These are phyloP conservation scores for Nipponia nippon DNA, from an alignment of 2,113 vertebrate genomes.

Conservation along the genomic window DNA sequence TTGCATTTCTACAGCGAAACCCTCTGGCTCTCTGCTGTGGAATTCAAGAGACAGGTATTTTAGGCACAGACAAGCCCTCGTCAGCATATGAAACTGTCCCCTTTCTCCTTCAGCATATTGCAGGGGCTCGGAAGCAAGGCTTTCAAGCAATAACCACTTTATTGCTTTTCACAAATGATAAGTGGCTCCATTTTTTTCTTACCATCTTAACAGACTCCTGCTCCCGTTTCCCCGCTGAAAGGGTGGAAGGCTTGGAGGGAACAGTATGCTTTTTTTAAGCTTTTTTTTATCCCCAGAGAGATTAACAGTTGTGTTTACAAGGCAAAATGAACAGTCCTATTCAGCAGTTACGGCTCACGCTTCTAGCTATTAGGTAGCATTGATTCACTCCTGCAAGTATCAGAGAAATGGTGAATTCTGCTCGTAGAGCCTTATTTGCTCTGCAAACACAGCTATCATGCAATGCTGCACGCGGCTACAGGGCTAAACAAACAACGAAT, in stretches of 20 bases:
- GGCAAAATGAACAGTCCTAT: background rate
- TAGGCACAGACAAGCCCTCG: background rate
- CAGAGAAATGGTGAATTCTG: background rate
- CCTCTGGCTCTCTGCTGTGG: background rate
- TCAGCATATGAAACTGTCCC: fast-evolving
- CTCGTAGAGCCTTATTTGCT: background rate
- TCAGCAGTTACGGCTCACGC: background rate
- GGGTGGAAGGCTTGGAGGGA: background rate
- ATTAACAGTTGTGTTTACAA: background rate
- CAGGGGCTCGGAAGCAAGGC: background rate
- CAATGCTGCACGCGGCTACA: fast-evolving
- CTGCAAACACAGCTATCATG: background rate
- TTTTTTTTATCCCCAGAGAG: background rate
- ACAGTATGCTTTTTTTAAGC: background rate
- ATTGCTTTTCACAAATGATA: background rate
- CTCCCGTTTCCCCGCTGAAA: background rate
- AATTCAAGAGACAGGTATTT: background rate
- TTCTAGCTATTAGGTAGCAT: background rate
- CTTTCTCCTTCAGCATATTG: background rate
- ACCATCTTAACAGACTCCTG: background rate
- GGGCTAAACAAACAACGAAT: background rate
- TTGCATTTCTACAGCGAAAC: fast-evolving
- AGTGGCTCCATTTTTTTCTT: background rate
- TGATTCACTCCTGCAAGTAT: background rate
- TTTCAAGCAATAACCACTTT: background rate